Base-by-base conservation (phyloP, 2,888 invertebrate species). In the Eupsilia transversa region DNA sequence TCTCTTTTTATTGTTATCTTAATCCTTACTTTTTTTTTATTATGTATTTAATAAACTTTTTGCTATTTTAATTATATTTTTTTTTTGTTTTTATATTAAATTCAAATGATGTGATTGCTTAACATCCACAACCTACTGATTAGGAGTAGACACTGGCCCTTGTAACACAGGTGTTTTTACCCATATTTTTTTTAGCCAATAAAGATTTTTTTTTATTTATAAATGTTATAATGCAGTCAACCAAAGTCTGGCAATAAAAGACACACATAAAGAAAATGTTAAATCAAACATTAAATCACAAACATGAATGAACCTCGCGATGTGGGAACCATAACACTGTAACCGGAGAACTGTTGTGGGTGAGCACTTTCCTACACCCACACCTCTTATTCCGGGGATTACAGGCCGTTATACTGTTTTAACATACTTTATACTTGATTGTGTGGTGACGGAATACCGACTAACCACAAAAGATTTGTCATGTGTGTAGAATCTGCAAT, bases 401-500 rank as follows among this genome's bases (percentile, higher is more conserved):
- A 81, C 60, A 43, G 7, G 59, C 66, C 81, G 81, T 80, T 84
- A 80, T 74, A 59, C 52, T 74, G 82, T 85, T 81, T 81, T 60
- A 75, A 85, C 81, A 81, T 81, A 81, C 20, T 56, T 35, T 57
- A 64, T 46, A 65, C 74, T 61, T 12, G 43, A 70, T 63, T 70
- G 57, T 63, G 69, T 60, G 6, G 65, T 80, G 78, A 57, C 56
- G 61, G 78, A 59, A 77, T 38, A 41, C 27, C 5, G 14, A 52
- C 6, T 33, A 9, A 57, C 27, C 33, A 63, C 20, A 54, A 76
- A 46, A 54, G 38, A 77, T 38, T 59, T 59, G 27, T 60, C 23
- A 23, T 60, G 23, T 17, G 5, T 46, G 3, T 33, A 41, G 12
- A n/a, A 33, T 66, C n/a, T 20, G 20, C 6, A 54, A 12, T 6